Evolutionary conservation across 2,888 invertebrate genomes (phyloP).

Genomic region (Tanaodytes sp.): DNA sequence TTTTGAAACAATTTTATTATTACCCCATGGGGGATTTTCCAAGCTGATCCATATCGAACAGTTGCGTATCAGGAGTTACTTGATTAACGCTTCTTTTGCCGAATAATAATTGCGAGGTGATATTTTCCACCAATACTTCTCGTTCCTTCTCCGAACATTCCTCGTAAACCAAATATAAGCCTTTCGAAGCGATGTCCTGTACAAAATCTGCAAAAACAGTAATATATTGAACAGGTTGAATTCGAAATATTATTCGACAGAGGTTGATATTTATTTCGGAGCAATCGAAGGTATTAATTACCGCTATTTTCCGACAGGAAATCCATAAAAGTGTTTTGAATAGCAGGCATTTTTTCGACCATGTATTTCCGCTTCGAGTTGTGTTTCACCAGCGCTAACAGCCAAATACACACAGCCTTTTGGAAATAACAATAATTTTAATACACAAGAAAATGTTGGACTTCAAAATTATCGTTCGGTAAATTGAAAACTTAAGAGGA

Average conservation of each 20-base stretch:
- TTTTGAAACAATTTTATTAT: too few species aligned
- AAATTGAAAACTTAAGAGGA: too few species aligned
- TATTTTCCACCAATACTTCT: slow-evolving; percentile 81
- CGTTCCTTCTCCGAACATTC: slow-evolving; percentile 83
- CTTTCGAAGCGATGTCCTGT: slow-evolving; percentile 94
- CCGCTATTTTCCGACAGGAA: slow-evolving; percentile 91
- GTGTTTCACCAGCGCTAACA: slow-evolving; percentile 86
- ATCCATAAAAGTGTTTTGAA: slow-evolving; percentile 90
- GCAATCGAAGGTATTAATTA: too few species aligned
- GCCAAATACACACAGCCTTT: slow-evolving; percentile 92
- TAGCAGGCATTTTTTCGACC: slow-evolving; percentile 77
- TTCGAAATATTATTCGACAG: too few species aligned
- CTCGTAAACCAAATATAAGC: slow-evolving; percentile 89
- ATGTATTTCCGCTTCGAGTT: slow-evolving; percentile 83
- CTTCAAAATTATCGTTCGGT: too few species aligned
- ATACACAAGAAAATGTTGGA: too few species aligned
- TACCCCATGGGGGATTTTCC: slow-evolving; percentile 91
- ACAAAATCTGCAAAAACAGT: slow-evolving; percentile 83
- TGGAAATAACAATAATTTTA: too few species aligned
- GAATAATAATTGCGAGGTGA: slow-evolving; percentile 87
- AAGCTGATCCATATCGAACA: slow-evolving; percentile 90
- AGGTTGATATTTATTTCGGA: too few species aligned
- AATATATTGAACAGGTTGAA: too few species aligned
- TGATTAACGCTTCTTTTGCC: slow-evolving; percentile 83
- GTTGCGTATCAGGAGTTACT: slow-evolving; percentile 86